phyloP scores from a whole-genome alignment of 2,797 vertebrate species.

The Malacoctenus gilli region DNA sequence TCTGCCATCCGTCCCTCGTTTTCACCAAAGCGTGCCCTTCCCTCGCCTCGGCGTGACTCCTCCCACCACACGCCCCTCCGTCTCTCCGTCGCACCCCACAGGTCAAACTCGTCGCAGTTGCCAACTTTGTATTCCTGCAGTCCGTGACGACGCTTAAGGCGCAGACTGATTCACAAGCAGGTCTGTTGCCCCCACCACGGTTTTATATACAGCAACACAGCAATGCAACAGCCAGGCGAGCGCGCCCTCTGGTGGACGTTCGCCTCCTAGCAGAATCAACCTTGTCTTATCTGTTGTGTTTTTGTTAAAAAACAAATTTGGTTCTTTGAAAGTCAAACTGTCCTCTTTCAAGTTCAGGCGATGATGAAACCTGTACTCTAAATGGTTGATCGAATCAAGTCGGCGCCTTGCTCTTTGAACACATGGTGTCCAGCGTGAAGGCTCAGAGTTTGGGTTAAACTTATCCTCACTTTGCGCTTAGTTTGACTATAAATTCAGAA shows the following conservation, averaged over 20 bases:
- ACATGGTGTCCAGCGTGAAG: no score
- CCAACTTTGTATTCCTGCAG: slow-evolving; percentile 52
- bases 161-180: slow-evolving; percentile 37
- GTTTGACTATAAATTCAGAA: no score
- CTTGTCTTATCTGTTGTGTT: no score
- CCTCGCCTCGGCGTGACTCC: slow-evolving; percentile 40
- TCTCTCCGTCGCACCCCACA: slow-evolving; percentile 31
- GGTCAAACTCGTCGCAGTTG: slow-evolving; percentile 32
- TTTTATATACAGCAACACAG: slow-evolving; percentile 70
- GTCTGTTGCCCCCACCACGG: slow-evolving; percentile 46
- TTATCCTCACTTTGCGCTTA: no score
- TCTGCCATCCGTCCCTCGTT: slow-evolving; percentile 43
- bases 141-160: slow-evolving; percentile 24
- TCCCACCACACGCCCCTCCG: slow-evolving; percentile 20
- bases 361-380: background rate
- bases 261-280: no score
- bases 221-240: slow-evolving; percentile 70
- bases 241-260: slow-evolving; percentile 65
- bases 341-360: background rate
- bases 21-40: slow-evolving; percentile 65
- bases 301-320: no score
- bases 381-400: background rate
- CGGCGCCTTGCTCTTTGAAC: no score
- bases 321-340: slow-evolving; percentile 7
- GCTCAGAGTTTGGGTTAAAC: no score